phyloP scores from a whole-genome alignment of 2,113 vertebrate species.

The Coracopsis vasa region DNA sequence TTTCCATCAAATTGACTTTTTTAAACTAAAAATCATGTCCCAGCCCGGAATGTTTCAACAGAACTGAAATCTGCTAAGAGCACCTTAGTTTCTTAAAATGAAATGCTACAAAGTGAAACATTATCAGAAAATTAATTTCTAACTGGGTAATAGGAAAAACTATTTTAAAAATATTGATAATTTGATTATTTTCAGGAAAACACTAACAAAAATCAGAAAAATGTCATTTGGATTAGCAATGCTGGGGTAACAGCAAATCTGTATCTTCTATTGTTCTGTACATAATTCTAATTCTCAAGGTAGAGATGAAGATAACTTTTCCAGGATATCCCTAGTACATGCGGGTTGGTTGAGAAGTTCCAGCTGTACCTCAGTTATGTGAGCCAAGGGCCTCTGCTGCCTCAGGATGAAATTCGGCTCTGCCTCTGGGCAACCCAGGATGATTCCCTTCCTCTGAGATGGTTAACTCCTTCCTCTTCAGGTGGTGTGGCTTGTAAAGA shows the following conservation, averaged over 20 bases:
- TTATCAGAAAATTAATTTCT: neutral
- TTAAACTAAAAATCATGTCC: neutral
- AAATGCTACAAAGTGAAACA: neutral
- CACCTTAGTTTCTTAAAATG: neutral
- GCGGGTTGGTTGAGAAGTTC: neutral
- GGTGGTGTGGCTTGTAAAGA: neutral
- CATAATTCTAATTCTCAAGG: neutral
- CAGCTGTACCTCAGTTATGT: neutral
- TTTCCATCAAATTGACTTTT: neutral
- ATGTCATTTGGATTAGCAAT: neutral
- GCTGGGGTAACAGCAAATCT: neutral
- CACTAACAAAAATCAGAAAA: neutral
- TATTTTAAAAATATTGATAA: neutral
- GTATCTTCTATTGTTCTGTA: neutral
- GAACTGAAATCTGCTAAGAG: neutral
- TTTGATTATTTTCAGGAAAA: neutral
- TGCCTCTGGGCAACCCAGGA: neutral
- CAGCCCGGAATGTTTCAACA: neutral
- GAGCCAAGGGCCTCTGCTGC: neutral
- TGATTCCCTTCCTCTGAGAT: neutral
- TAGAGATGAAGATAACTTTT: neutral
- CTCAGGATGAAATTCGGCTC: neutral
- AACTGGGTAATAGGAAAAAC: neutral
- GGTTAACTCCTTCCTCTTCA: neutral
- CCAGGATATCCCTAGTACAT: neutral